phyloP scores from a whole-genome alignment of 1,140 invertebrate genomes.

The Tigriopus japonicus region DNA sequence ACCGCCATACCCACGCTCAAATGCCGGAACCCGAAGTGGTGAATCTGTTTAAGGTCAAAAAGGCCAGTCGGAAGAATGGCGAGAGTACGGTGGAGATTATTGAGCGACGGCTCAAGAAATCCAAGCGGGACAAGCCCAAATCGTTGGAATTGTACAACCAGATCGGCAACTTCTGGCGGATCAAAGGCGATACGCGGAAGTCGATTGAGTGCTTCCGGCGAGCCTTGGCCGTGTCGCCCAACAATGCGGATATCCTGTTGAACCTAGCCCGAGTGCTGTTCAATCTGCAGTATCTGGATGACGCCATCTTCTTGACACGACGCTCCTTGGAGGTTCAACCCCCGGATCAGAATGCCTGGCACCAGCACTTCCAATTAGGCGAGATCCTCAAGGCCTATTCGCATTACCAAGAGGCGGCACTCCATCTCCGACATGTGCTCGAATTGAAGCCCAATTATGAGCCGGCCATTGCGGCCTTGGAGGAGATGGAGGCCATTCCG shows the following conservation, averaged over 20 bases:
- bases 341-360: constrained; percentile 63
- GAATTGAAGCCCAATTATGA: constrained; percentile 61
- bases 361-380: constrained; percentile 46
- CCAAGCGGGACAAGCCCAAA: constrained; percentile 65
- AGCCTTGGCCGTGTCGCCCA: constrained; percentile 58
- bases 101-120: constrained; percentile 53
- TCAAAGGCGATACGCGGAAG: constrained; percentile 27
- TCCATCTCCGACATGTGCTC: constrained; percentile 55
- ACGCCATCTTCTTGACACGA: constrained; percentile 62
- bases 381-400: constrained; percentile 46
- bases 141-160: constrained; percentile 68
- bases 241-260: constrained; percentile 59
- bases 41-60: constrained; percentile 37
- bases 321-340: constrained; percentile 49
- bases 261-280: constrained; percentile 64
- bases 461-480: constrained; percentile 50
- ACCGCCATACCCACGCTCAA: constrained; percentile 43
- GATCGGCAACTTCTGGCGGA: constrained; percentile 56
- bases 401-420: constrained; percentile 55
- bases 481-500: constrained; percentile 52
- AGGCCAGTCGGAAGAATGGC: constrained; percentile 42
- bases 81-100: constrained; percentile 58
- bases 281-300: constrained; percentile 65
- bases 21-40: constrained; percentile 45
- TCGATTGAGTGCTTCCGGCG: constrained; percentile 71